Conservation (phyloP, 2,797 vertebrate species). For the Urosaurus nigricauda region DNA sequence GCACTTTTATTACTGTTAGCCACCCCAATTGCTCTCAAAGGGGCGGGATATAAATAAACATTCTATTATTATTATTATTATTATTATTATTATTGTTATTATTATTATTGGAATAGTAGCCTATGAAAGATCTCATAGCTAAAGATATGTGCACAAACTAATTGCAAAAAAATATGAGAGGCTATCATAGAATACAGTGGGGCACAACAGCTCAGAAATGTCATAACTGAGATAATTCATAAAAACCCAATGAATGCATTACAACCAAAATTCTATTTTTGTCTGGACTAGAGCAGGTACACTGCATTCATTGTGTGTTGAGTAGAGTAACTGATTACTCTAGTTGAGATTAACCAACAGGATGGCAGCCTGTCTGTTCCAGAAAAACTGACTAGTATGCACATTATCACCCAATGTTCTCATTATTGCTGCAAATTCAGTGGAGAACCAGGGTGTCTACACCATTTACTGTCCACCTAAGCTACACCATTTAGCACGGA, state of each 20-base stretch:
- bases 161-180: not conserved
- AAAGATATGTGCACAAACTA: not conserved
- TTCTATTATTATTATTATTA: too few species aligned
- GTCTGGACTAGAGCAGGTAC: not conserved
- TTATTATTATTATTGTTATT: too few species aligned
- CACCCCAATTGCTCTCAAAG: too few species aligned
- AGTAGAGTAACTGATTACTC: too few species aligned
- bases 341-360: not conserved
- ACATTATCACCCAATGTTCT: not conserved
- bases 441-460: not conserved
- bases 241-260: not conserved
- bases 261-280: not conserved
- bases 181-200: not conserved
- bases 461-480: not conserved
- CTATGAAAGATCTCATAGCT: not conserved
- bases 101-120: too few species aligned
- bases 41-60: too few species aligned
- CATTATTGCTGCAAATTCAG: not conserved
- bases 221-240: not conserved
- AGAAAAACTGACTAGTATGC: not conserved
- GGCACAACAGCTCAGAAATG: not conserved
- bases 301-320: not conserved
- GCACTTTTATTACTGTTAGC: too few species aligned
- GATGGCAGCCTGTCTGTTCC: too few species aligned
- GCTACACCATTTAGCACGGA: not conserved